Conservation (phyloP, 2,797 vertebrate genomes). For the Natrix natrix region DNA sequence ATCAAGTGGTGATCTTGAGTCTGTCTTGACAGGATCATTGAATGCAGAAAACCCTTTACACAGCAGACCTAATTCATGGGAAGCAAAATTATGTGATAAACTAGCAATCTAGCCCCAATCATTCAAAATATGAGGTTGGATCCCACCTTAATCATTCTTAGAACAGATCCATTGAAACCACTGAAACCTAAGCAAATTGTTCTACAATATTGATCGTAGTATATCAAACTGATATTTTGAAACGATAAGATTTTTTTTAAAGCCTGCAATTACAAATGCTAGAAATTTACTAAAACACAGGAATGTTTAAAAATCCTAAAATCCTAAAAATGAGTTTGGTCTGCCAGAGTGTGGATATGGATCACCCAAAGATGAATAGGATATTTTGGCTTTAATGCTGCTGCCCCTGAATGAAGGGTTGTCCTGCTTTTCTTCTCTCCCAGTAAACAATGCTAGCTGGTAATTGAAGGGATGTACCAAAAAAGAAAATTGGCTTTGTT, state of each 20-base stretch:
- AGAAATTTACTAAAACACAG: background rate
- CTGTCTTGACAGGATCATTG: background rate
- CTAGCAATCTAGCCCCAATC: background rate
- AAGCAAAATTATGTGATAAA: background rate
- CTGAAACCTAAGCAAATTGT: background rate
- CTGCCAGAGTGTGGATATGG: too few relatives aligned
- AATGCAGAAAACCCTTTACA: background rate
- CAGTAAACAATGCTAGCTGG: background rate
- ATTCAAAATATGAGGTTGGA: background rate
- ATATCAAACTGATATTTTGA: background rate
- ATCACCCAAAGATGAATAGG: background rate
- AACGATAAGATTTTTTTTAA: background rate
- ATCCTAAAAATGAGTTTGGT: background rate
- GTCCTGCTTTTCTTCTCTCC: background rate
- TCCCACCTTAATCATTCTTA: background rate
- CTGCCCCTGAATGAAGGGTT: background rate
- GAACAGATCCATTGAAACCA: background rate
- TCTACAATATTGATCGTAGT: background rate
- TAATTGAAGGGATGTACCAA: constrained; percentile 46
- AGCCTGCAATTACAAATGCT: background rate
- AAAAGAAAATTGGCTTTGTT: constrained; percentile 50
- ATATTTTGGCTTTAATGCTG: background rate
- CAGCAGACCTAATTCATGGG: background rate
- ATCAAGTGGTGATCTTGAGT: background rate
- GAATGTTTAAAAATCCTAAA: background rate